These are phyloP conservation scores for Euleptes europaea DNA, from an alignment of 2,113 vertebrate genomes.

Conservation along the genomic window DNA sequence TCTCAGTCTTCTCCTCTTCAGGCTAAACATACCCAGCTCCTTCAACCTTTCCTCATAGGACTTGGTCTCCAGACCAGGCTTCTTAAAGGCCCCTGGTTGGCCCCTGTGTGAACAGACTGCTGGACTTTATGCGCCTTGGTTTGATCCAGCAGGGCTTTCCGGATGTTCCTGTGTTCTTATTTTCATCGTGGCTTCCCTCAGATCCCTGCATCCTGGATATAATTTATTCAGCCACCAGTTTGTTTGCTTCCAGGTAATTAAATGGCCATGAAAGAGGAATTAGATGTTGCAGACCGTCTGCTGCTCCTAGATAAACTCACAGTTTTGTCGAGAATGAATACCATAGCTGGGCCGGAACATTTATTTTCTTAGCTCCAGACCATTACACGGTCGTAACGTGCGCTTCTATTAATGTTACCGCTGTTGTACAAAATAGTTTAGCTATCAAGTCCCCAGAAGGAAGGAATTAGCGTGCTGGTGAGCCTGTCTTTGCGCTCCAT, in stretches of 20 bases:
- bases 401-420: slow-evolving; percentile 33
- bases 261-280: neutral
- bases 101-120: too few species aligned
- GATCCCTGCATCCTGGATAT: neutral
- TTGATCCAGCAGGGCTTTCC: too few species aligned
- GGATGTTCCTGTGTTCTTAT: too few species aligned
- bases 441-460: neutral
- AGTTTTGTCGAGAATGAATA: slow-evolving; percentile 33
- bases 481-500: neutral
- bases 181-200: neutral
- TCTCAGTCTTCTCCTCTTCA: too few species aligned
- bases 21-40: too few species aligned
- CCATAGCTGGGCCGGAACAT: neutral
- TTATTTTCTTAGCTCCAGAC: slow-evolving; percentile 29
- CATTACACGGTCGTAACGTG: slow-evolving; percentile 14
- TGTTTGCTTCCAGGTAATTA: slow-evolving; percentile 3
- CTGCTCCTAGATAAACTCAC: slow-evolving; percentile 18
- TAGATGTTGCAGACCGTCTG: neutral
- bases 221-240: neutral
- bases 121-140: too few species aligned
- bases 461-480: neutral
- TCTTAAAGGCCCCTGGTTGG: too few species aligned
- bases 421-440: slow-evolving; percentile 41
- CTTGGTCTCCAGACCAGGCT: too few species aligned
- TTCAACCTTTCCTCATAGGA: too few species aligned